phyloP scores from a whole-genome alignment of 2,888 invertebrate species.

The Hypselothyrea guttata region DNA sequence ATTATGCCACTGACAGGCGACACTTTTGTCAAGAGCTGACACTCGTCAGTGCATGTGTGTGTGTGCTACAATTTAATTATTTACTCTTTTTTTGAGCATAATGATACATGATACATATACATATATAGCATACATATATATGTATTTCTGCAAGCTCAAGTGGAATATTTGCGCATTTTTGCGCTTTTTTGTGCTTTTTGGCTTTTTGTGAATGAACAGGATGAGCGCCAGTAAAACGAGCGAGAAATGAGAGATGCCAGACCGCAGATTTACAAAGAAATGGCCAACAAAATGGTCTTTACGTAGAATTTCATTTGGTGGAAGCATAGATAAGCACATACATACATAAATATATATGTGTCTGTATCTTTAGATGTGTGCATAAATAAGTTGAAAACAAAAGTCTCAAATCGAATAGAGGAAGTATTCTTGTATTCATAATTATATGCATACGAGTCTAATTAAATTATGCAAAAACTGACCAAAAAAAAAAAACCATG shows the following conservation, averaged over 20 bases:
- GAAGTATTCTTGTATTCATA: background rate
- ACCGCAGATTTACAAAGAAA: conserved; percentile 32
- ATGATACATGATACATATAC: conserved; percentile 2
- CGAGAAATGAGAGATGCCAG: conserved; percentile 35
- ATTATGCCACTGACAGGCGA: conserved; percentile 43
- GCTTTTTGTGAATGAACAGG: conserved; percentile 37
- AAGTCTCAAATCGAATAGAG: conserved; percentile 3
- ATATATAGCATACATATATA: background rate
- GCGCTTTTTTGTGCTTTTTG: conserved; percentile 10
- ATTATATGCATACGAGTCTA: background rate
- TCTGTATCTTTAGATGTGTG: background rate
- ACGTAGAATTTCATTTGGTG: conserved; percentile 16
- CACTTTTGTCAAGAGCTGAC: conserved; percentile 26
- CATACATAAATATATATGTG: background rate
- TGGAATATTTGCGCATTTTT: conserved; percentile 19
- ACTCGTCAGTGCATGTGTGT: background rate
- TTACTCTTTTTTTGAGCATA: background rate
- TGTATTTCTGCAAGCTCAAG: conserved; percentile 10
- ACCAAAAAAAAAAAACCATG: too few relatives aligned
- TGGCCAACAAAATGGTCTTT: conserved; percentile 11
- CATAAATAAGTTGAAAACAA: background rate
- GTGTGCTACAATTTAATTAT: too few relatives aligned
- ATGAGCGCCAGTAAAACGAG: conserved; percentile 15
- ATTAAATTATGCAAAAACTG: background rate
- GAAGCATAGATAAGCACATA: conserved; percentile 13